These are phyloP conservation scores for Limnodromus scolopaceus DNA, from an alignment of 2,797 vertebrate genomes.

Conservation along the genomic window DNA sequence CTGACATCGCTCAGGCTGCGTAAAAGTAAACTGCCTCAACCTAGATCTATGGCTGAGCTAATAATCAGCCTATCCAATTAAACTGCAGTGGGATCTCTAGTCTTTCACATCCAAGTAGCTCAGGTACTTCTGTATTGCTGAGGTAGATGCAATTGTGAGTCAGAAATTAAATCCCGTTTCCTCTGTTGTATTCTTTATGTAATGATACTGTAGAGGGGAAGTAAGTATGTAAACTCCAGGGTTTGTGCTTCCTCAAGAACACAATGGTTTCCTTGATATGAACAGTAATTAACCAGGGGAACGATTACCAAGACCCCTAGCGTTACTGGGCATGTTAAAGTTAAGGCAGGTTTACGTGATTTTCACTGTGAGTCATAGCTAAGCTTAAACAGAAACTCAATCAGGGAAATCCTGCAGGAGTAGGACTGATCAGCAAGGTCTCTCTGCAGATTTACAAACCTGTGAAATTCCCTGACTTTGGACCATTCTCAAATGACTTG, in stretches of 20 bases:
- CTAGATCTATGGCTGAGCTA: not conserved
- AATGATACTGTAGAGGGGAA: not conserved
- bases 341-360: not conserved
- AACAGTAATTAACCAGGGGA: conserved; percentile 19
- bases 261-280: not conserved
- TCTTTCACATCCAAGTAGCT: not conserved
- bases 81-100: not conserved
- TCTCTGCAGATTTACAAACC: not conserved
- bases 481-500: not conserved
- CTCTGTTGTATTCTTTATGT: not conserved
- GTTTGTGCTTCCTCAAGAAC: not conserved
- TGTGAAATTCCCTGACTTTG: not conserved
- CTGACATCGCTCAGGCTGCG: not conserved
- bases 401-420: not conserved
- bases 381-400: not conserved
- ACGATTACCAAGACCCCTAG: not conserved
- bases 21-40: not conserved
- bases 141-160: not conserved
- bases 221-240: not conserved
- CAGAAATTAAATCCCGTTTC: conserved; percentile 20
- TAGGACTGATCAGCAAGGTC: not conserved
- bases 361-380: not conserved
- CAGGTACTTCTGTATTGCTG: not conserved
- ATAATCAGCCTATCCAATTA: not conserved
- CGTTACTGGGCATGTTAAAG: not conserved